Evolutionary conservation across 2,113 vertebrate species (phyloP), one percentile per base, ranked within the genome.

Genomic region (Clinocottus analis): DNA sequence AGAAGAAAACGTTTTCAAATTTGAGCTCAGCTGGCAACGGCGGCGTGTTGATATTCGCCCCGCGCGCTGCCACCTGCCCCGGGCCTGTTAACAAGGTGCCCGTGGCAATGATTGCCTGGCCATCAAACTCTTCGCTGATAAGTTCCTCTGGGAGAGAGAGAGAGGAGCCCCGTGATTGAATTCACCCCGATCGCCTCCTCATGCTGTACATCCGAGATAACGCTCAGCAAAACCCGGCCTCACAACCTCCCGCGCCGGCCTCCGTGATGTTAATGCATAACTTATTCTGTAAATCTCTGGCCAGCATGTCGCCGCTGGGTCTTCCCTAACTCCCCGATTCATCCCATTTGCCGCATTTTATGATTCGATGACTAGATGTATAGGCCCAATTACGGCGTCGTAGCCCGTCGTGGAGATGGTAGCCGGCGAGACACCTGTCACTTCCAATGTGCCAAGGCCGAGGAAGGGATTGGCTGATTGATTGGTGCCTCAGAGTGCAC

Each of bases 21-120:
- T 79, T 53, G 58, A 83, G 82, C 71, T 87, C 69, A 47, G 83
- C 59, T 35, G 58, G 71, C 1, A 2, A 37, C 37, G 2, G 72
- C 1, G 29, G 37, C 47, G 19, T 49, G 86, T 89, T 91, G 60
- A 86, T 90, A 90, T 92, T 86, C 87, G 72, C 72, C 77, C 84
- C 45, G 82, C 80, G 56, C 83, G 80, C 70, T 73, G 31, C 76
- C 79, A 90, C 89, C 92, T 89, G 92, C 90, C 88, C 86, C 53
- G 10, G 85, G 87, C 85, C 89, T 88, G 88, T 93, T 92, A 92
- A 93, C 92, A 90, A 90, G 88, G 79, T 87, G 91, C 91, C 91
- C 45, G 68, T 85, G 83, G 92, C 91, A 86, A 90, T 87, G 88
- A 92, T 91, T 89, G 84, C 89, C 68, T 85, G 86, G 89, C 91